Evolutionary conservation across 2,797 vertebrate genomes (phyloP).

Genomic region (Macropodus opercularis): DNA sequence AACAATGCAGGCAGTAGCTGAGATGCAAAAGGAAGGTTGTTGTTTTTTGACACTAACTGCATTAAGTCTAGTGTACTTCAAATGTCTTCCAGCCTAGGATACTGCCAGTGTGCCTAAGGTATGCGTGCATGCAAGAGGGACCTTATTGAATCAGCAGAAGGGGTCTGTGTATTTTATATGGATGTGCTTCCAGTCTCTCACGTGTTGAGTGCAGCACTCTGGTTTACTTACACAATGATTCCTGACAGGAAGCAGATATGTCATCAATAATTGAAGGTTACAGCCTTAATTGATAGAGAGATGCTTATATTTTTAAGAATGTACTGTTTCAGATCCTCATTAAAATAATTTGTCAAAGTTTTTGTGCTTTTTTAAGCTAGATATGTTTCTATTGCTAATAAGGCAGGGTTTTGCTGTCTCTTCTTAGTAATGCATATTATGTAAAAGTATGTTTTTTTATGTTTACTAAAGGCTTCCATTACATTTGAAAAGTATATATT

Average conservation of each 20-base stretch:
- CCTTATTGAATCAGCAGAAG: slow-evolving; percentile 26
- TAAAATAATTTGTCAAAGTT: slow-evolving; percentile 67
- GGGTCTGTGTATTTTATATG: slow-evolving; percentile 33
- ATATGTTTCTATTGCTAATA: slow-evolving; percentile 8
- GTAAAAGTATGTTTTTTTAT: no score
- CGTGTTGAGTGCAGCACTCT: slow-evolving; percentile 10
- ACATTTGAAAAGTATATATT: no score
- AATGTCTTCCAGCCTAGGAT: slow-evolving; percentile 39
- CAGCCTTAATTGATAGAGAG: slow-evolving; percentile 66
- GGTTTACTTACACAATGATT: slow-evolving; percentile 35
- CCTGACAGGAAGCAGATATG: slow-evolving; percentile 31
- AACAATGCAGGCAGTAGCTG: slow-evolving; percentile 43
- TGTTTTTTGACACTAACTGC: slow-evolving; percentile 21
- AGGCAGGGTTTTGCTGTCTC: no score
- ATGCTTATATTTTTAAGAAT: slow-evolving; percentile 72
- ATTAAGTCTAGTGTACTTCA: not conserved
- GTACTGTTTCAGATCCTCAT: slow-evolving; percentile 65
- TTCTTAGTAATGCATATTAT: no score
- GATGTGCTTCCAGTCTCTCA: slow-evolving; percentile 33
- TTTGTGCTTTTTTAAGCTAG: slow-evolving; percentile 41
- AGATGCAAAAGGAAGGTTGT: slow-evolving; percentile 23
- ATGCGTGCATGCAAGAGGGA: slow-evolving; percentile 31
- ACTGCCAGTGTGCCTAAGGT: slow-evolving; percentile 52
- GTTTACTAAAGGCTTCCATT: no score
- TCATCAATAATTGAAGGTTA: slow-evolving; percentile 49